Evolutionary conservation across 2,797 vertebrate species (phyloP).

Genomic region (Phrynocephalus forsythii): DNA sequence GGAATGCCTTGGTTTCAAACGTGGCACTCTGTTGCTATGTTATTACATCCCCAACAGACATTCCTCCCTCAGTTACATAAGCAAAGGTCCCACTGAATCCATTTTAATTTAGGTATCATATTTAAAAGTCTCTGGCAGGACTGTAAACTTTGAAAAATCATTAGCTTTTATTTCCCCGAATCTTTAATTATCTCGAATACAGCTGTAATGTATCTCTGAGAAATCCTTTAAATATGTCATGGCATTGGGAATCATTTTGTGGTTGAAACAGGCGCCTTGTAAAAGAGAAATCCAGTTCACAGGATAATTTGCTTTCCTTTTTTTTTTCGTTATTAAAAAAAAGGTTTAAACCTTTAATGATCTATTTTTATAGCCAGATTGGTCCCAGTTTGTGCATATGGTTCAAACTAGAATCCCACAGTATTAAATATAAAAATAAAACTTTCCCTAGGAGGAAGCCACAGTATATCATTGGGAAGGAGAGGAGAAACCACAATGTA

Average conservation of each 20-base stretch:
- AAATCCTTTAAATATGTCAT: conserved; percentile 46
- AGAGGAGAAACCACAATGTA: neutral
- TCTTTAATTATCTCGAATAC: conserved; percentile 35
- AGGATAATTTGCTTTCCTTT: conserved; percentile 34
- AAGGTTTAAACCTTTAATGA: conserved; percentile 35
- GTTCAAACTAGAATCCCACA: conserved; percentile 55
- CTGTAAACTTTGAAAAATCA: conserved; percentile 30
- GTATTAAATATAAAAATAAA: conserved; percentile 64
- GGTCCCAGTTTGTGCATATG: conserved; percentile 46
- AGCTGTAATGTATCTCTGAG: conserved; percentile 28
- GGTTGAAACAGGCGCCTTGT: conserved; percentile 11
- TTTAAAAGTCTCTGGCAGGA: conserved; percentile 19
- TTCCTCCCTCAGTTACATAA: neutral
- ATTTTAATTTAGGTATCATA: conserved; percentile 16
- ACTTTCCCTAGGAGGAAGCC: conserved; percentile 48
- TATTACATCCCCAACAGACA: neutral
- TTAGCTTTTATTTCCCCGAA: conserved; percentile 25
- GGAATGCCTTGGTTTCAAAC: neutral
- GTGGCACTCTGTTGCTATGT: neutral
- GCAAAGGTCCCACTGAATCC: neutral
- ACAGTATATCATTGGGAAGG: conserved; percentile 46
- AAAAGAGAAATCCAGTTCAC: conserved; percentile 20
- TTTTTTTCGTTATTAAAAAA: conserved; percentile 14
- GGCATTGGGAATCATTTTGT: conserved; percentile 9
- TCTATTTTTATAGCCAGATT: conserved; percentile 32